Percentiles rank a stretch among this genome's conserved stretches.
Conservation (phyloP, 1,140 invertebrate species). For the Chrysoperla carnea region DNA sequence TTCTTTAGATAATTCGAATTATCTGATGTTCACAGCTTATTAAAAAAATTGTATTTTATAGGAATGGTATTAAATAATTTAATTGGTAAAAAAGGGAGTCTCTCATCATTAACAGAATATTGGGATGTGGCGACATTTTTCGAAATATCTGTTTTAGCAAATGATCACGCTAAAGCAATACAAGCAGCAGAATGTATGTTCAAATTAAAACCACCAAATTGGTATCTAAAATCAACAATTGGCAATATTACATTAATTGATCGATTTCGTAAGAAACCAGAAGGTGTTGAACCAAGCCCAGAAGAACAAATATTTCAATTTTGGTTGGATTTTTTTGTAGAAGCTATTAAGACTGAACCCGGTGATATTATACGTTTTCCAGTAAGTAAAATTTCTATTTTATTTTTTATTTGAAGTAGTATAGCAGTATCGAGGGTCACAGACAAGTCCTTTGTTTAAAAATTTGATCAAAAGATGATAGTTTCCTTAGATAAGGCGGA, state of each 20-base stretch:
- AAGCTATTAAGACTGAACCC: conserved; percentile 67
- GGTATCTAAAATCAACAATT: conserved; percentile 97
- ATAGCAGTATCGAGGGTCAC: too few relatives aligned
- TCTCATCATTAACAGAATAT: conserved; percentile 86
- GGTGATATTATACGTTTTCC: conserved; percentile 77
- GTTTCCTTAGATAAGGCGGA: too few relatives aligned
- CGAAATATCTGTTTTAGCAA: conserved; percentile 93
- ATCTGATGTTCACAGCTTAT: too few relatives aligned
- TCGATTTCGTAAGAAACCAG: conserved; percentile 68
- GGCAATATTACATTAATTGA: conserved; percentile 95
- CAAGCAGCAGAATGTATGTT: conserved; percentile 99
- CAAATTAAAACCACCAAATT: conserved; percentile 93
- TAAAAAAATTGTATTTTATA: conserved; percentile 17
- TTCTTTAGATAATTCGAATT: too few relatives aligned
- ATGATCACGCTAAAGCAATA: conserved; percentile 93
- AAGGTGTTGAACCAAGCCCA: conserved; percentile 43
- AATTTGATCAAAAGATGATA: too few relatives aligned
- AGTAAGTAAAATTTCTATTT: conserved; percentile 36
- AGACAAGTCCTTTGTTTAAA: too few relatives aligned
- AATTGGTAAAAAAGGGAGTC: conserved; percentile 93
- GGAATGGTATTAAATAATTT: conserved; percentile 92
- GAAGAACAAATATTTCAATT: conserved; percentile 85
- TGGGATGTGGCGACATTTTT: conserved; percentile 99
- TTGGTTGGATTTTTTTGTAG: conserved; percentile 98
- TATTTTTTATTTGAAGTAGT: too few relatives aligned